These are phyloP conservation scores for Zaprionus taronus DNA, from an alignment of 1,140 invertebrate species.

Conservation along the genomic window DNA sequence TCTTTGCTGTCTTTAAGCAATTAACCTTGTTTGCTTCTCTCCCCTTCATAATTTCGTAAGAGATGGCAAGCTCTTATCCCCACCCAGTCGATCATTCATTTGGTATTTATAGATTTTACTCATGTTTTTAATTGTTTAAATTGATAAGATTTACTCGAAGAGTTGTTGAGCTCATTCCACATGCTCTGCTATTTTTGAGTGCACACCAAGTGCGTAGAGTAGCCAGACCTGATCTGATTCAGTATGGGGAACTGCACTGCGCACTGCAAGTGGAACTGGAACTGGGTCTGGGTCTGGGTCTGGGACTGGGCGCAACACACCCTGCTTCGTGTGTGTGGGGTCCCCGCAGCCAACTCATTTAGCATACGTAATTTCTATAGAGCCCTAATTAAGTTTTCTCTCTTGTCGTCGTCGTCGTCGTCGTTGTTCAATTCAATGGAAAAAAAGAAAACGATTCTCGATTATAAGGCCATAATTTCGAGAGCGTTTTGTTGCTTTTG, in stretches of 20 bases:
- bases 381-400: slow-evolving; percentile 66
- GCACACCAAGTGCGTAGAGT: slow-evolving; percentile 46
- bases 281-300: slow-evolving; percentile 31
- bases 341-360: slow-evolving; percentile 26
- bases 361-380: slow-evolving; percentile 65
- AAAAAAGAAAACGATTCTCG: slow-evolving; percentile 59
- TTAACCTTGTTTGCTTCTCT: slow-evolving; percentile 51
- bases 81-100: neutral
- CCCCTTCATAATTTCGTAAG: slow-evolving; percentile 18
- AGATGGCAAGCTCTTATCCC: neutral
- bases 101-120: slow-evolving; percentile 45
- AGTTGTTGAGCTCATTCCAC: slow-evolving; percentile 28
- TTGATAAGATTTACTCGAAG: slow-evolving; percentile 52
- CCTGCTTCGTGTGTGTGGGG: slow-evolving; percentile 50
- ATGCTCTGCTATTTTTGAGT: slow-evolving; percentile 53
- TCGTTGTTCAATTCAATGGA: slow-evolving; percentile 54
- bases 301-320: slow-evolving; percentile 21
- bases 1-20: slow-evolving; percentile 8
- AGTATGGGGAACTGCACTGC: neutral
- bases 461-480: slow-evolving; percentile 69
- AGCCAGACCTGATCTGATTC: slow-evolving; percentile 23
- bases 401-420: slow-evolving; percentile 16
- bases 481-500: slow-evolving; percentile 66
- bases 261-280: slow-evolving; percentile 20
- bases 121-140: slow-evolving; percentile 56